Conservation (phyloP, 2,888 invertebrate genomes). For the Adineta ricciae region DNA sequence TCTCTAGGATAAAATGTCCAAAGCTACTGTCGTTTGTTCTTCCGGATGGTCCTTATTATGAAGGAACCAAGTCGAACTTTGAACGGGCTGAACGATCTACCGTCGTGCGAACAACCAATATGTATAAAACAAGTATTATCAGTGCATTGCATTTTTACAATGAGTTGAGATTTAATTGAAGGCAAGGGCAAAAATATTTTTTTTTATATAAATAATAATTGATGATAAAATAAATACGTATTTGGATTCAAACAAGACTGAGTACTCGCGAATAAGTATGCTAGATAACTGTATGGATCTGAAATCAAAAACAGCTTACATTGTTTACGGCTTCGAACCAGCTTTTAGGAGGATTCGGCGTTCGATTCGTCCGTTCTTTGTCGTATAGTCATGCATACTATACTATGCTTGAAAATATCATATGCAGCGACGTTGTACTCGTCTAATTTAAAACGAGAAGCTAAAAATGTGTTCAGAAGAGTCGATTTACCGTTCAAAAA, state of each 20-base stretch:
- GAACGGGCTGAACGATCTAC: slow-evolving; percentile 90
- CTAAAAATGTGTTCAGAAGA: not conserved
- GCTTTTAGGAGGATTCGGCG: too few relatives aligned
- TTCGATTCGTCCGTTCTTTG: too few relatives aligned
- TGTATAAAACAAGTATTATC: slow-evolving; percentile 84
- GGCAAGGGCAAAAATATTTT: too few relatives aligned
- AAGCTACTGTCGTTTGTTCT: slow-evolving; percentile 81
- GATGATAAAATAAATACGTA: too few relatives aligned
- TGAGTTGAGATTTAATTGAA: slow-evolving; percentile 82
- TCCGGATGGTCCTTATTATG: slow-evolving; percentile 96
- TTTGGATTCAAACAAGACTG: too few relatives aligned
- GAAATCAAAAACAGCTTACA: too few relatives aligned
- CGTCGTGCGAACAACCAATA: slow-evolving; percentile 89
- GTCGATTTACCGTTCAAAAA: not conserved
- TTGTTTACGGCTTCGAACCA: too few relatives aligned
- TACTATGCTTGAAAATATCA: not conserved
- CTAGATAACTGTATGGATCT: too few relatives aligned
- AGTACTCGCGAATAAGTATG: too few relatives aligned
- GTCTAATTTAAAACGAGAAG: not conserved
- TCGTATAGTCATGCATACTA: too few relatives aligned
- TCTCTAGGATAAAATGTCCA: slow-evolving; percentile 67
- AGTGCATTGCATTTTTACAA: slow-evolving; percentile 82
- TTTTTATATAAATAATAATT: too few relatives aligned
- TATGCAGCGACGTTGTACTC: not conserved
- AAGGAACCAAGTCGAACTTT: slow-evolving; percentile 96